These are phyloP conservation scores for Acridotheres tristis DNA, from an alignment of 2,797 vertebrate genomes.

Conservation along the genomic window DNA sequence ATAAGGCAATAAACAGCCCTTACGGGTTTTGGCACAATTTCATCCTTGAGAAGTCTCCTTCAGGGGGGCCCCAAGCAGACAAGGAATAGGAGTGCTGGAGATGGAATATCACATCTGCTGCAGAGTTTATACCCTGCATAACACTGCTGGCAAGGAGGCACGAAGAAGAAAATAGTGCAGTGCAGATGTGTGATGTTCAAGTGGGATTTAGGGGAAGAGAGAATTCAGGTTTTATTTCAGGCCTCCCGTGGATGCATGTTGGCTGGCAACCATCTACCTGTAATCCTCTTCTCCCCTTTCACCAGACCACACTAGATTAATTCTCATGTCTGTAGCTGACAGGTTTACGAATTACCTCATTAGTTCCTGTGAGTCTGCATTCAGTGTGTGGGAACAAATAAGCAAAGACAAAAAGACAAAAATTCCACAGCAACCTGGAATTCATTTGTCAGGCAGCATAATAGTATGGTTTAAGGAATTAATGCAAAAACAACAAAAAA, in stretches of 20 bases:
- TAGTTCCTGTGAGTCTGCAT: slow-evolving; percentile 37
- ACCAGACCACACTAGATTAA: slow-evolving; percentile 20
- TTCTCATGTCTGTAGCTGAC: slow-evolving; percentile 41
- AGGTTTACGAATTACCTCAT: slow-evolving; percentile 61
- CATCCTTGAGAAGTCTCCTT: slow-evolving; percentile 9
- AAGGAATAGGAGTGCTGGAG: not conserved
- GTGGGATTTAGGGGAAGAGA: not conserved
- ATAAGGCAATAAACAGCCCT: not conserved
- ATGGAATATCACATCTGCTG: not conserved
- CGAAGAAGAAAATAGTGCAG: not conserved
- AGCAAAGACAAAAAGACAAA: slow-evolving; percentile 38
- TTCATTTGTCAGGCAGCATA: slow-evolving; percentile 27
- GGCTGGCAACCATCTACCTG: not conserved
- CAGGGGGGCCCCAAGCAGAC: not conserved
- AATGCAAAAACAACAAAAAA: not conserved
- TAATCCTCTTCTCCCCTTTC: not conserved
- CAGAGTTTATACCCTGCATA: not conserved
- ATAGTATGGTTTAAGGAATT: not conserved
- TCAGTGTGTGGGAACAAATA: not conserved
- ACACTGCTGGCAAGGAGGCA: not conserved
- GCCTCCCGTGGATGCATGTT: not conserved
- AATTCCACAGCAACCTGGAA: slow-evolving; percentile 31
- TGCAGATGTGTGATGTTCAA: not conserved
- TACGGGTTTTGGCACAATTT: not conserved
- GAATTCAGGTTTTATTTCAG: not conserved